Conservation (phyloP, 2,888 invertebrate species). For the Mimas tiliae region DNA sequence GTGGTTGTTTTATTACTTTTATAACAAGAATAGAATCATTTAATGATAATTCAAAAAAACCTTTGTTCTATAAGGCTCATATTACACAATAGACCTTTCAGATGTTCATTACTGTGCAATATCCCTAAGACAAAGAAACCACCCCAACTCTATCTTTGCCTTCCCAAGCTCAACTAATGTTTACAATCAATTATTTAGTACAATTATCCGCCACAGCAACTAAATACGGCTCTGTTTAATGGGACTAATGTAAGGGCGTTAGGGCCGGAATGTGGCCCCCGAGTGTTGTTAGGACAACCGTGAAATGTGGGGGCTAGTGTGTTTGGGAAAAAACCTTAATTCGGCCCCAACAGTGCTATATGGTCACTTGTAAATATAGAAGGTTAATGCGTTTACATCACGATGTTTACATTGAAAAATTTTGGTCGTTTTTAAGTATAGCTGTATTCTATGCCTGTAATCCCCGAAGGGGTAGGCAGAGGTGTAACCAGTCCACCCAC, state of each 20-base stretch:
- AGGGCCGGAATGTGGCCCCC: constrained; percentile 32
- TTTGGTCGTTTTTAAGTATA: too few relatives aligned
- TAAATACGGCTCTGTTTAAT: constrained; percentile 26
- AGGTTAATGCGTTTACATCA: constrained; percentile 1
- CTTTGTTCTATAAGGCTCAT: neutral
- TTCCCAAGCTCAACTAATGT: neutral
- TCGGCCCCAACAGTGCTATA: constrained; percentile 4
- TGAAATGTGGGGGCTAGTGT: constrained; percentile 29
- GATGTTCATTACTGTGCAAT: neutral
- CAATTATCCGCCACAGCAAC: constrained; percentile 21
- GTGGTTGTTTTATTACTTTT: too few relatives aligned
- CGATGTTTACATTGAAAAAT: too few relatives aligned
- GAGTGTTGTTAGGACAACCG: constrained; percentile 31
- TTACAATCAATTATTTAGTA: constrained; percentile 10
- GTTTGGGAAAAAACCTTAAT: constrained; percentile 26
- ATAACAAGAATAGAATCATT: neutral
- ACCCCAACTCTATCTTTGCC: neutral
- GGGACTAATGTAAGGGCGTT: constrained; percentile 34
- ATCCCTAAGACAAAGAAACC: neutral
- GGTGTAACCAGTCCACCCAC: too few relatives aligned
- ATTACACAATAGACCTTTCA: constrained; percentile 1
- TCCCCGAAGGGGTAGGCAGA: too few relatives aligned
- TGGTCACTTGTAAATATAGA: neutral
- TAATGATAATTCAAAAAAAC: neutral
- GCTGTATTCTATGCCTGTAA: too few relatives aligned